These are phyloP conservation scores for Pterocles gutturalis DNA, from an alignment of 2,113 vertebrate species.

Conservation along the genomic window DNA sequence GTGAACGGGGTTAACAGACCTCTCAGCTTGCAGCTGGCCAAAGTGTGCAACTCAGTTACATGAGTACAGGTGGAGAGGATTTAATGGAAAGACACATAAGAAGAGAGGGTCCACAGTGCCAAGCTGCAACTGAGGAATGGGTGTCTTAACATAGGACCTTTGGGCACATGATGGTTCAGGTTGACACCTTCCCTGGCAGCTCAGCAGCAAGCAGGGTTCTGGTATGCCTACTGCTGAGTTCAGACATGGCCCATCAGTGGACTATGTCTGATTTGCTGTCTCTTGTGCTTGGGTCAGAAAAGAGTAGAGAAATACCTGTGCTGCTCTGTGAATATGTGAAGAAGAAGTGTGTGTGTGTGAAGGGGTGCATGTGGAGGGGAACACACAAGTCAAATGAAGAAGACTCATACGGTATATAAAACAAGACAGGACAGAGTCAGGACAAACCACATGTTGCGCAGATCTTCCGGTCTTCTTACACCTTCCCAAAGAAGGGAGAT, in stretches of 20 bases:
- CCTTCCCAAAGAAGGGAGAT: neutral
- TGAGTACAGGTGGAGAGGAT: neutral
- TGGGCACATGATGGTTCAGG: neutral
- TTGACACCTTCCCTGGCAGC: neutral
- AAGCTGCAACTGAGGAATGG: neutral
- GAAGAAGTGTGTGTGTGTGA: no score
- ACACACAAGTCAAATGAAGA: neutral
- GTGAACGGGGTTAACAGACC: neutral
- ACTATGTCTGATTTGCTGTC: neutral
- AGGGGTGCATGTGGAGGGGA: no score
- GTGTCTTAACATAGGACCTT: neutral
- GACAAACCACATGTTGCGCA: neutral
- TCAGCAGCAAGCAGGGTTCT: neutral
- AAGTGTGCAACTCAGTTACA: rapidly evolving
- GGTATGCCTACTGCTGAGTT: neutral
- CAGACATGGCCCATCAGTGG: no score
- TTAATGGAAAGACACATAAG: neutral
- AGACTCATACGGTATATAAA: neutral
- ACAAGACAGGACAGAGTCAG: neutral
- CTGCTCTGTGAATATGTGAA: neutral
- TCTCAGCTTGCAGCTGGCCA: neutral
- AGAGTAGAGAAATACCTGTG: neutral
- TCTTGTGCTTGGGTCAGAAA: neutral
- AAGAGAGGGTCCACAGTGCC: neutral
- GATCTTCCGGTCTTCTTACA: neutral